Base-by-base conservation (phyloP, 2,888 invertebrate species). In the Erebia palarica region DNA sequence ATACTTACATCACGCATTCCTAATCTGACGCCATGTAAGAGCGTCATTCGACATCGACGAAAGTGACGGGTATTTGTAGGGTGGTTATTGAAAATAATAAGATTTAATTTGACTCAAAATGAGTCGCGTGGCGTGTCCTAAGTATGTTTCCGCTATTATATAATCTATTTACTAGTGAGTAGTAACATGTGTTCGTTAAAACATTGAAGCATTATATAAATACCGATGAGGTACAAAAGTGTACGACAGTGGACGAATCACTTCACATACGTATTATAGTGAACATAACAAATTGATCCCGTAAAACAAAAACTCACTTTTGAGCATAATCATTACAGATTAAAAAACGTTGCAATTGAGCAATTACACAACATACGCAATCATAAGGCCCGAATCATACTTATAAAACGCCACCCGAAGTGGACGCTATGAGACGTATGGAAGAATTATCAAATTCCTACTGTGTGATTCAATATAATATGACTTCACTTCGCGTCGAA, bases 281-380 rank as follows among this genome's bases (percentile, higher is more conserved):
- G 80, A 82, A 82, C 78, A 75, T 79, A 83, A 84, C 75, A 68
- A 78, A 84, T 87, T 83, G 87, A 87, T 89, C 84, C 84, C 84
- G 84, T 83, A 86, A 88, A 87, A 88, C 78, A 84, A 83, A 85
- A 86, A 86, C 87, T 89, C 89, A 85, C 86, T 82, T 82, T 91
- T 92, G 91, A 92, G 92, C 92, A 90, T 84, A 86, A 91, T 88
- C 85, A 88, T 82, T 82, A 84, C 80, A 81, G 88, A 86, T 87
- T 86, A 86, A 85, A 82, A 85, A 71, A 70, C 70, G 67, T 88
- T 88, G 88, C 86, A 78, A 85, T 90, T 92, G 91, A 92, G 91
- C 91, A 91, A 89, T 85, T 83, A 82, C 80, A 86, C 80, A 79
- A 78, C 73, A 74, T 81, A 78, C 78, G 71, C 71, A 63, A 65